Evolutionary conservation across 2,113 vertebrate genomes (phyloP), one percentile per base, ranked within the genome.

Genomic region (Poeciliopsis retropinna): DNA sequence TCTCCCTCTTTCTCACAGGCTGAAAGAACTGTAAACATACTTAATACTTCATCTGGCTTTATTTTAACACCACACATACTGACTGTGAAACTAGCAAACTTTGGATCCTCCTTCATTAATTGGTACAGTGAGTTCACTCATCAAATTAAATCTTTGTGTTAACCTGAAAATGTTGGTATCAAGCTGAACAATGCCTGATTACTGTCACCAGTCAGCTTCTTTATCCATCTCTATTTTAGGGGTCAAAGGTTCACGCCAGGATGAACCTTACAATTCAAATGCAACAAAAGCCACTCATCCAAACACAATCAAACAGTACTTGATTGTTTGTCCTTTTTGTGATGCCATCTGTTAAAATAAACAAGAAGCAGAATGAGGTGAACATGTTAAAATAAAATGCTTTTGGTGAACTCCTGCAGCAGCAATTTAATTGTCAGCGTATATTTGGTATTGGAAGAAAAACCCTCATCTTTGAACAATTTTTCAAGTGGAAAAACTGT

Each of bases 401-500:
- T 7, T 57, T 57, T n/a, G 25, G 51, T 57, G 22, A n/a, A 57
- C 2, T 9, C 7, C 51, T n/a, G 3, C 51, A 57, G 25, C 22
- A n/a, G 3, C 7, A 10, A 57, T 57, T 57, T 10, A 57, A 25
- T 19, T 47, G 14, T 47, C 44, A 17, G 17, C 17, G 17, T 47
- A 47, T 47, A 47, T 57, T 57, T 57, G 51, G 25, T 57, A 3
- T n/a, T 57, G 51, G 51, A n/a, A 57, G 2, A 57, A 57, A 57
- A 22, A 57, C 10, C 8, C 22, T 37, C 22, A 54, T 22, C 47
- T 54, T 54, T 63, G 70, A 78, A 76, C 11, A 25, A 51, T 60
- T 76, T 75, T 72, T 73, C 31, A 32, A 73, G 76, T 34, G 28
- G 29, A 72, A 30, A 68, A 76, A 47, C 19, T 41, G 63, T 79